Evolutionary conservation across 2,113 vertebrate species (phyloP).

Genomic region (Hemiscyllium ocellatum): DNA sequence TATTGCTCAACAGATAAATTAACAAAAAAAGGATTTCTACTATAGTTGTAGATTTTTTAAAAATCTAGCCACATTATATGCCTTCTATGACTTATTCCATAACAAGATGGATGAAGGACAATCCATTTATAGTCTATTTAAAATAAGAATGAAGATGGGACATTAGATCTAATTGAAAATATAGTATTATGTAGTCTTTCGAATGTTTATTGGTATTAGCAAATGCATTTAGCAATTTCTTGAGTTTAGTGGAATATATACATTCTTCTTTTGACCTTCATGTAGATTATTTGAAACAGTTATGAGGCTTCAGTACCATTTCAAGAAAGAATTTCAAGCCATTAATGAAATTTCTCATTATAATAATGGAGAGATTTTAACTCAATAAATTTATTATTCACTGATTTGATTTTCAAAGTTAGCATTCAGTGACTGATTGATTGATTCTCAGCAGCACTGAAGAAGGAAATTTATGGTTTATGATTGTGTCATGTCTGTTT

Average conservation of each 20-base stretch:
- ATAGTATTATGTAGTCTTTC: slow-evolving; percentile 21
- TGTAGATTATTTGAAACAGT: slow-evolving; percentile 37
- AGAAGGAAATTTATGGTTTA: slow-evolving; percentile 78
- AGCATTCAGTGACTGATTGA: slow-evolving; percentile 82
- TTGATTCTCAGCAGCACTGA: slow-evolving; percentile 74
- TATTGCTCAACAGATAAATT: slow-evolving; percentile 10
- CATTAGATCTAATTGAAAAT: slow-evolving; percentile 16
- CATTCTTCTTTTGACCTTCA: slow-evolving; percentile 37
- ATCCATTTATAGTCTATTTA: not conserved
- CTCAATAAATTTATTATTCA: slow-evolving; percentile 61
- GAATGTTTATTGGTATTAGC: slow-evolving; percentile 26
- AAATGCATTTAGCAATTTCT: slow-evolving; percentile 34
- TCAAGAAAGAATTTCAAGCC: slow-evolving; percentile 33
- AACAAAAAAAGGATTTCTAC: not conserved
- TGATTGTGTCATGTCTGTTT: slow-evolving; percentile 84
- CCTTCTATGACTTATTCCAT: not conserved
- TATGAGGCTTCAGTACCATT: slow-evolving; percentile 36
- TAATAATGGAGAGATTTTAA: slow-evolving; percentile 57
- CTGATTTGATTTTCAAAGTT: slow-evolving; percentile 70
- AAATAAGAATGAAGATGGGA: not conserved
- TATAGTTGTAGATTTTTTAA: not conserved
- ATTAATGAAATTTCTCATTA: slow-evolving; percentile 37
- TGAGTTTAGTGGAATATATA: slow-evolving; percentile 33
- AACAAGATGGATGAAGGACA: not conserved
- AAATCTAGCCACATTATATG: slow-evolving; percentile 1